phyloP scores from a whole-genome alignment of 2,797 vertebrate genomes.

The Thripadectes ignobilis region DNA sequence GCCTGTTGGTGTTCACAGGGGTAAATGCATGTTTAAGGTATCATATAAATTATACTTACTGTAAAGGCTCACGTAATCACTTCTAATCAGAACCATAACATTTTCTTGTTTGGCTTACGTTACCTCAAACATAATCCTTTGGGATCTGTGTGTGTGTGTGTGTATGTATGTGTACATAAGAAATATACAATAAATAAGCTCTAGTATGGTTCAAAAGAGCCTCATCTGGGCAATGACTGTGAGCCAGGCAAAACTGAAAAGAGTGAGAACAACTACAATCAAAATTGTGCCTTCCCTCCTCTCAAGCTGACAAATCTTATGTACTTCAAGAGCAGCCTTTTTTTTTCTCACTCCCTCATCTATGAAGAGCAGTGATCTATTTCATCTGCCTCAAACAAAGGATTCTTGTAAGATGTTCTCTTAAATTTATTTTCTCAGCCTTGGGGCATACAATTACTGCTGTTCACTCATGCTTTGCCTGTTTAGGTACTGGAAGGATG shows the following conservation, averaged over 20 bases:
- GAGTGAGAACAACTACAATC: not conserved
- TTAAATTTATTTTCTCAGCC: not conserved
- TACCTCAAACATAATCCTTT: not conserved
- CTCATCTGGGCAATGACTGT: not conserved
- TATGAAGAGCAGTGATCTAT: not conserved
- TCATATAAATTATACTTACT: not conserved
- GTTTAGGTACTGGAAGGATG: not conserved
- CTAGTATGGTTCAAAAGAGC: not conserved
- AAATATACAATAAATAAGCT: not conserved
- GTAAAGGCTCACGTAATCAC: not conserved
- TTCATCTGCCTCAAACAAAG: conserved; percentile 20
- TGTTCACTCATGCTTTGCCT: not conserved
- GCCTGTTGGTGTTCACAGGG: not conserved
- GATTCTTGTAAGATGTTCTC: not conserved
- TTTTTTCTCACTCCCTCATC: not conserved
- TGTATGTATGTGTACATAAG: not conserved
- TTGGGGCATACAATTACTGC: not conserved
- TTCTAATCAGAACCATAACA: not conserved
- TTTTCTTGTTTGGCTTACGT: not conserved
- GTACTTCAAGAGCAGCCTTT: not conserved
- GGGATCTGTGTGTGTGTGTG: rapidly evolving
- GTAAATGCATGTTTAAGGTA: not conserved
- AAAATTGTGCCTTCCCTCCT: not conserved
- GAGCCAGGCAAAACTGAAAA: not conserved
- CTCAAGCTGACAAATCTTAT: not conserved